phyloP scores from a whole-genome alignment of 2,113 vertebrate genomes.

The Bos taurus region ARS-UCD2.0 NC_037344.1:47772001-47772500 shows the following conservation, averaged over 20 bases:
- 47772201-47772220: no score
- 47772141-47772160: no score
- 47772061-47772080: neutral
- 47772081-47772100: rapidly evolving
- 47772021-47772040: neutral
- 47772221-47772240: neutral
- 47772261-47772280: neutral
- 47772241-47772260: neutral
- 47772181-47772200: neutral
- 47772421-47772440: rapidly evolving
- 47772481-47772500: no score
- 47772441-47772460: neutral
- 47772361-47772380: neutral
- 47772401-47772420: neutral
- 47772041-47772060: rapidly evolving
- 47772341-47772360: no score
- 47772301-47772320: no score
- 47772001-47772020: neutral
- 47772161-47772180: neutral
- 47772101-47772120: neutral
- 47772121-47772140: rapidly evolving
- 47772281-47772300: no score
- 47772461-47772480: neutral
- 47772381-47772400: no score
- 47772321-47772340: rapidly evolving